Evolutionary conservation across 2,888 invertebrate genomes (phyloP), one percentile per base, ranked within the genome.

Genomic region (Aelia acuminata): DNA sequence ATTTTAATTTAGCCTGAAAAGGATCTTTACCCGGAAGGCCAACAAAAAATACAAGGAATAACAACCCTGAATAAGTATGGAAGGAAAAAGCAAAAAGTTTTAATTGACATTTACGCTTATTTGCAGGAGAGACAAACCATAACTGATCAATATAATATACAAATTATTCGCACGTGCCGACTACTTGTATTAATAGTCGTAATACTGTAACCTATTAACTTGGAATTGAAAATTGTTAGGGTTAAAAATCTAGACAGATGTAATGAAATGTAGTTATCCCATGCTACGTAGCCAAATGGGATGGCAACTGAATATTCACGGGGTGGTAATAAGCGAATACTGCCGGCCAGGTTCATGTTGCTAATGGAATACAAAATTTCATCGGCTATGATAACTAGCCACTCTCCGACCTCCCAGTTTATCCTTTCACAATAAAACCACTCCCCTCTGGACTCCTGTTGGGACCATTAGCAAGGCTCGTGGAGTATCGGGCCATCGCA

Each of bases 351-450:
- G 39, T 47, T 80, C 80, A 80, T 43, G 80, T 80, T 80, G 43
- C 80, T 80, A 80, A 80, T 80, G 80, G 80, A 80, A 80, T 80
- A 50, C n/a, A 87, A 50, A 75, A 88, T 53, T 35, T 39, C 53
- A 31, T 88, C 80, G 22, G 35, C 48, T 43, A 49, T 26, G 63
- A 70, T 47, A n/a, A 84, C 48, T 70, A 70, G 63, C 63, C 63
- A 70, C 63, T 70, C 63, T 70, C 63, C 63, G 63, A 35, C 63
- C 63, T n/a, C n/a, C 18, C 63, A 70, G 63, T 70, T 70, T 35
- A 70, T 70, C 63, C 63, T 70, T 70, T 70, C 63, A 70, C 35
- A 35, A 70, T 70, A 70, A 70, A 70, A 70, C 63, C 63, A 70
- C 63, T 70, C 35, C 26, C 31, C 63, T 35, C 15, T 35, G 3